These are phyloP conservation scores for Drymodes brunneopygia DNA, from an alignment of 2,113 vertebrate species.

Conservation along the genomic window DNA sequence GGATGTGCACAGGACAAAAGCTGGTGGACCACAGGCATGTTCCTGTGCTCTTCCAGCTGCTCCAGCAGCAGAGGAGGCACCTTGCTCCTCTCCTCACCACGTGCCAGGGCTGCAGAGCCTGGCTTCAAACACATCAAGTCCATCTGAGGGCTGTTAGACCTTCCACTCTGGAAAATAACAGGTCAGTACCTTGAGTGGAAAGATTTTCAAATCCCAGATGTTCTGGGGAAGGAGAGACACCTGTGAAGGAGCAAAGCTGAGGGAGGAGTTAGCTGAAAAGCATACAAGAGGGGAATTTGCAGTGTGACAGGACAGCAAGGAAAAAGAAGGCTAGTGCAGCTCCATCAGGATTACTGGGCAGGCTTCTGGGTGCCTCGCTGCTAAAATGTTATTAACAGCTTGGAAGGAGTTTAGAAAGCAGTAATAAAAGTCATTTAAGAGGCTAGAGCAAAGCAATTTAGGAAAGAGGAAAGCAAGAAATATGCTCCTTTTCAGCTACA, in stretches of 20 bases:
- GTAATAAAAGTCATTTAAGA: neutral
- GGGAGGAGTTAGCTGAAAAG: neutral
- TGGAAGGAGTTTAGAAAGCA: neutral
- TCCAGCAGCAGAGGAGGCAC: neutral
- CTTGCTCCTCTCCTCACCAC: rapidly evolving
- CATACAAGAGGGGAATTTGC: neutral
- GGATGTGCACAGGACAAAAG: neutral
- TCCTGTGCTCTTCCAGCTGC: neutral
- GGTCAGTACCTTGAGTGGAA: neutral
- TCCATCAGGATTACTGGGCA: neutral
- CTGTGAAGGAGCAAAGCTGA: neutral
- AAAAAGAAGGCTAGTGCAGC: neutral
- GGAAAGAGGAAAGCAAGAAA: neutral
- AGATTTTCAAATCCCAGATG: neutral
- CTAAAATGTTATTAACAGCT: neutral
- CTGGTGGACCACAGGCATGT: neutral
- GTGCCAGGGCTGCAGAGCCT: neutral
- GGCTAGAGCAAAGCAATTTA: neutral
- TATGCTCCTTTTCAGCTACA: neutral
- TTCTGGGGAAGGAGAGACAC: neutral
- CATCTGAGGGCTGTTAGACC: neutral
- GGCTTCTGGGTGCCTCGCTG: neutral
- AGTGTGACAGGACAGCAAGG: neutral
- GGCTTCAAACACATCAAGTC: neutral
- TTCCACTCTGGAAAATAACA: neutral